phyloP scores from a whole-genome alignment of 2,888 invertebrate species.

The Spodoptera littoralis region DNA sequence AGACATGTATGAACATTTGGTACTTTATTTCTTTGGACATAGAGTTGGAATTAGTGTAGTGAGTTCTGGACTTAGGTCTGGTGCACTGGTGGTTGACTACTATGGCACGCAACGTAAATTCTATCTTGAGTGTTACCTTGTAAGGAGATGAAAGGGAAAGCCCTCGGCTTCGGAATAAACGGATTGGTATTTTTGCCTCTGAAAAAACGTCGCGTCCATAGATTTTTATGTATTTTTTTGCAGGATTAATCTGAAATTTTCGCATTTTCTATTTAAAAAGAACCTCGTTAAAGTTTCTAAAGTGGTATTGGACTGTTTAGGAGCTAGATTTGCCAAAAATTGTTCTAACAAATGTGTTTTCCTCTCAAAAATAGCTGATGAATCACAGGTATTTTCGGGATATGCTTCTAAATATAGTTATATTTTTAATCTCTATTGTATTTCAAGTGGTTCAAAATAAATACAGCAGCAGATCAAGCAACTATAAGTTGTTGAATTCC shows the following conservation, averaged over 20 bases:
- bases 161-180: conserved; percentile 55
- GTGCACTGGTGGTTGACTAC: conserved; percentile 64
- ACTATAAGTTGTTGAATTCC: too few species aligned
- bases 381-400: conserved; percentile 35
- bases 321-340: background rate
- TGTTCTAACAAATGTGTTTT: background rate
- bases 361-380: conserved; percentile 31
- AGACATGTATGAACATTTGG: background rate
- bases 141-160: conserved; percentile 74
- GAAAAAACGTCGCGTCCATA: conserved; percentile 17
- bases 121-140: conserved; percentile 64
- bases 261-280: too few species aligned
- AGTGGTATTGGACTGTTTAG: too few species aligned
- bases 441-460: conserved; percentile 63
- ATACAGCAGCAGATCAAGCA: conserved; percentile 2
- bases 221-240: conserved; percentile 10
- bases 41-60: conserved; percentile 11
- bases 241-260: conserved; percentile 2
- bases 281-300: too few species aligned
- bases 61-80: conserved; percentile 13
- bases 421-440: conserved; percentile 64
- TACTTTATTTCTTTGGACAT: background rate
- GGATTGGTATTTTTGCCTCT: conserved; percentile 40
- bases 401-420: conserved; percentile 40
- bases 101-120: conserved; percentile 78